Base-by-base conservation (phyloP, 2,888 invertebrate species). In the Rotaria sp. region DNA sequence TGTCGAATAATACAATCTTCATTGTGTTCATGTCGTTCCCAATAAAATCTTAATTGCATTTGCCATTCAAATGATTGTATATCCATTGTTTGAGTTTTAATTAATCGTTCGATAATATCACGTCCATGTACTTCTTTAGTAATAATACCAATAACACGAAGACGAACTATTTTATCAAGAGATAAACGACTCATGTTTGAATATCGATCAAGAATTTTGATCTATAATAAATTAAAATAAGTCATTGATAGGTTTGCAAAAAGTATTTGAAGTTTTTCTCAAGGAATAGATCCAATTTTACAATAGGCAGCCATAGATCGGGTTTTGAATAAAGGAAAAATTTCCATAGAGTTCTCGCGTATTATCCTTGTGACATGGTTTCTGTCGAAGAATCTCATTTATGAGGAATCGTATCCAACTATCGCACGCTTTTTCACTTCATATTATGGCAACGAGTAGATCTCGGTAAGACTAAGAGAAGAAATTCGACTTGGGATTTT, bases 91-190 rank as follows among this genome's bases (percentile, higher is more conserved):
- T 91, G 90, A 88, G 93, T 93, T 91, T 94, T 95, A 89, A 95
- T 95, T 93, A 96, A 94, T 89, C 93, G 94, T 89, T 96, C 96
- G 38, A 96, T 94, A 13, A 95, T 95, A 92, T 96, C 96, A 87
- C 96, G 93, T 0, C 95, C 94, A 91, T 96, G 96, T 88, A 96
- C 95, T 92, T 96, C 96, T 87, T 96, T 94, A 3, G 96, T 95
- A 85, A 96, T 95, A 85, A 96, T 92, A 15, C 95, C 94, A 88
- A 95, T 95, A 18, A 96, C 94, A 92, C 96, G 96, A 85, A 94
- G 91, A 21, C 96, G 93, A 89, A 95, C 93, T 30, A 85, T 26
- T 41, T 38, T 59, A 11, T 35, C n/a, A 13, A 86, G 45, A 35
- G 52, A 18, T 24, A 48, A 35, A n/a, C 74, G 50, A 35, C 8